Evolutionary conservation across 2,113 vertebrate species (phyloP), one percentile per base, ranked within the genome.

Genomic region (Caranx melampygus): DNA sequence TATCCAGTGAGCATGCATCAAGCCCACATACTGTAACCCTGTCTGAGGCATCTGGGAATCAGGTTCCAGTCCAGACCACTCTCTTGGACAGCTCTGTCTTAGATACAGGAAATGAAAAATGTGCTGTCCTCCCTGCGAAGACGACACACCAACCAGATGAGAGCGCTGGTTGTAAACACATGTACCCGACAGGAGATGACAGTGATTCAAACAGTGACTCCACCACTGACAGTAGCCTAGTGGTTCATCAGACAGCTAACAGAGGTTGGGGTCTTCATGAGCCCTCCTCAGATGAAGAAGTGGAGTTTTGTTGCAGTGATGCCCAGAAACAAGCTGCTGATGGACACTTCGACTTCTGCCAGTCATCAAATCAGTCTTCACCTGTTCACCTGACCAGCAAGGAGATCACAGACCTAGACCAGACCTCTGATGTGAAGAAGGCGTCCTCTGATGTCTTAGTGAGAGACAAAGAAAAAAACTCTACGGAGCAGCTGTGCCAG

Each of bases 151-250:
- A 65, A 63, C 83, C 95, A 20, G 92, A 86, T 0, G 92, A 95
- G 78, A 95, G 95, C 6, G 54, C 35, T 0, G 69, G 73, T 18
- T 91, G 91, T 26, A 91, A 94, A 15, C 93, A 92, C 3, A 96
- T 97, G 96, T 96, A 96, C 33, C 93, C 92, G 0, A 85, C 93
- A 60, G 94, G 87, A 0, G 95, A 96, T 16, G 96, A 96, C 79
- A 96, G 96, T 0, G 95, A 96, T 37, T 97, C 96, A 0, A 95
- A 96, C 10, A 18, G 95, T 0, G 96, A 97, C 68, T 96, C 95
- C 1, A 45, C 42, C 75, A 35, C 63, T 58, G 66, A 81, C 58
- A 63, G 34, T 37, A 79, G 68, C 65, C 72, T 83, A 3, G 51
- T 51, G 52, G 40, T 74, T 18, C 61, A 51, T 35, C 73, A 75